Percentiles rank a stretch among this genome's conserved stretches.
Evolutionary conservation across 2,888 invertebrate species (phyloP).

Genomic region (Cryptocephalus primarius): DNA sequence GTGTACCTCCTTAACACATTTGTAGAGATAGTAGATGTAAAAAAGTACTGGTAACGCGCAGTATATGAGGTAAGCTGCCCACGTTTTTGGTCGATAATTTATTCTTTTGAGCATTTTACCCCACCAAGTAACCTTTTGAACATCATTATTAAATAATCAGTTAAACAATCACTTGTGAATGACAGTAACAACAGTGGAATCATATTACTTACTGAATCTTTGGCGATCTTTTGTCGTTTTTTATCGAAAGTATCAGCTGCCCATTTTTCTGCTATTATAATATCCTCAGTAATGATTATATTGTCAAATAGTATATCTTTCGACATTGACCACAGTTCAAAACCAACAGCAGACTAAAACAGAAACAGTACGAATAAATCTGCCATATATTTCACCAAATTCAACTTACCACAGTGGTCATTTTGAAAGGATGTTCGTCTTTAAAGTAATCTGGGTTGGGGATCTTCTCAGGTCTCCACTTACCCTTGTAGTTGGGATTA

Average conservation of each 20-base stretch:
- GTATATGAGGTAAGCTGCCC: conserved; percentile 70
- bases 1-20: conserved; percentile 56
- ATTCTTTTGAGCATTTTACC: conserved; percentile 61
- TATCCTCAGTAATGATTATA: conserved; percentile 79
- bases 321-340: conserved; percentile 99
- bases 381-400: background rate
- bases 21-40: conserved; percentile 59
- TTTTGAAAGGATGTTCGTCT: conserved; percentile 79
- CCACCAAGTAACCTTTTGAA: conserved; percentile 49
- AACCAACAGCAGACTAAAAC: conserved; percentile 77
- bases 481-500: conserved; percentile 92
- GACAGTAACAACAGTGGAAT: background rate
- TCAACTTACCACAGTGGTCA: conserved; percentile 78
- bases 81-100: conserved; percentile 71
- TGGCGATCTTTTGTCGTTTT: conserved; percentile 70
- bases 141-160: background rate
- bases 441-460: conserved; percentile 89
- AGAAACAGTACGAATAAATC: conserved; percentile 2
- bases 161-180: background rate
- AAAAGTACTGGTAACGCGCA: conserved; percentile 57
- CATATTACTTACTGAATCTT: conserved; percentile 59
- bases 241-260: conserved; percentile 74
- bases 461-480: conserved; percentile 82
- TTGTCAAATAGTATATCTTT: conserved; percentile 92
- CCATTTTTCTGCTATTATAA: conserved; percentile 64